Base-by-base conservation (phyloP, 1,140 invertebrate genomes). In the Mycetomoellerius zeteki region DNA sequence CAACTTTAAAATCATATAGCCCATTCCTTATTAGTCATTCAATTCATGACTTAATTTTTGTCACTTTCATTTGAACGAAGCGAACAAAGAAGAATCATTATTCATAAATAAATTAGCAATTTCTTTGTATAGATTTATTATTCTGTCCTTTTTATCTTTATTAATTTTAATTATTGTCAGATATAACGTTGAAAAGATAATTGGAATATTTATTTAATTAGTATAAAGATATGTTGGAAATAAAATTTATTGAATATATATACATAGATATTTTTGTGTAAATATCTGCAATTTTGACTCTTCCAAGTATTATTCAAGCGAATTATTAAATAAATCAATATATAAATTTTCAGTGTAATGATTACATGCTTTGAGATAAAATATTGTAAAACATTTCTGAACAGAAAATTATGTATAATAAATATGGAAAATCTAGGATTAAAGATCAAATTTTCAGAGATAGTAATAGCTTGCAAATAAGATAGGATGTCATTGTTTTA, bases 241-340 rank as follows among this genome's bases (percentile, higher is more conserved):
- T 54, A 75, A 75, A 21, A 56, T 56, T 56, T 33, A 56, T 75
- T 14, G 21, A 75, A n/a, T n/a, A 12, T 3, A 12, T 3, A 50
- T n/a, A 19, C 12, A 58, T 43, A 43, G 10, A 43, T 33, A 72
- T 5, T 56, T 75, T 75, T 37, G 3, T 7, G 1, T 56, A 56
- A 75, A 75, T 16, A 58, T 37, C 6, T 37, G 33, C 33, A 75
- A 75, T 75, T 54, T 75, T 3, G 58, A 37, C 6, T 56, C 19
- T 24, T 8, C 3, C 52, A 73, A 56, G 16, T 56, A 75, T 33
- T 21, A 75, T 6, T 54, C 21, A 75, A 56, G 3, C 1, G 10
- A 75, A 56, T 75, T 16, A 52, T 72, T 75, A 54, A 75, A 21
- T 73, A 73, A 56, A 73, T 21, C 16, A 56, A 56, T 69, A 65